phyloP scores from a whole-genome alignment of 2,888 invertebrate genomes.

The Mellilla xanthometata region DNA sequence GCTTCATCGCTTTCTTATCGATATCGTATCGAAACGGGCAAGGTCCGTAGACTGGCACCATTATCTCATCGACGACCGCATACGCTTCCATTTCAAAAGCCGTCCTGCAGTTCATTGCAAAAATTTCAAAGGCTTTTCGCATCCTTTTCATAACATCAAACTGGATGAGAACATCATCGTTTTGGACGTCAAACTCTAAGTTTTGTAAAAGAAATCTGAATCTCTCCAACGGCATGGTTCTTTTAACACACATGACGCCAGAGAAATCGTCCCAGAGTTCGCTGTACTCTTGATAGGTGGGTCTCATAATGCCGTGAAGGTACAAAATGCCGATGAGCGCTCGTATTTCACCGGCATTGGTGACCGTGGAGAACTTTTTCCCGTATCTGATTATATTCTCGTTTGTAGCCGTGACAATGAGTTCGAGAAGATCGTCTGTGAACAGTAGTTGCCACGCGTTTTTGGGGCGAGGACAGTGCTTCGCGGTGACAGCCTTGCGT shows the following conservation, averaged over 20 bases:
- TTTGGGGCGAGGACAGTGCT: slow-evolving; percentile 52
- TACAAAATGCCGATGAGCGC: slow-evolving; percentile 70
- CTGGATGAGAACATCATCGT: slow-evolving; percentile 49
- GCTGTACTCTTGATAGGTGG: slow-evolving; percentile 59
- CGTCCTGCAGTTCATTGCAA: slow-evolving; percentile 69
- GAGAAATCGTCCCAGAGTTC: slow-evolving; percentile 67
- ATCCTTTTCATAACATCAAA: slow-evolving; percentile 67
- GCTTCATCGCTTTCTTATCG: slow-evolving; percentile 57
- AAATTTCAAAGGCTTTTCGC: slow-evolving; percentile 70
- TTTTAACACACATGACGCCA: slow-evolving; percentile 57
- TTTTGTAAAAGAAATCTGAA: slow-evolving; percentile 66
- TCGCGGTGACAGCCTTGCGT: slow-evolving; percentile 39
- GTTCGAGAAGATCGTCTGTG: slow-evolving; percentile 65
- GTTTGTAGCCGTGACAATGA: slow-evolving; percentile 68
- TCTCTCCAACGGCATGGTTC: slow-evolving; percentile 61
- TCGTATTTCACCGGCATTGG: slow-evolving; percentile 62
- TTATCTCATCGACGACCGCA: slow-evolving; percentile 68
- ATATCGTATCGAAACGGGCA: slow-evolving; percentile 72
- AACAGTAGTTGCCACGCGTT: slow-evolving; percentile 69
- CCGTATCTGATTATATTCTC: slow-evolving; percentile 52
- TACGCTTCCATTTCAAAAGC: slow-evolving; percentile 54
- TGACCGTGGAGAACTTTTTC: slow-evolving; percentile 36
- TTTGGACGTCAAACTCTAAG: slow-evolving; percentile 58
- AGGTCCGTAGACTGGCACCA: slow-evolving; percentile 68
- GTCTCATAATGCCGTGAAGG: slow-evolving; percentile 67